Evolutionary conservation across 2,113 vertebrate species (phyloP).

Genomic region (Indri indri): DNA sequence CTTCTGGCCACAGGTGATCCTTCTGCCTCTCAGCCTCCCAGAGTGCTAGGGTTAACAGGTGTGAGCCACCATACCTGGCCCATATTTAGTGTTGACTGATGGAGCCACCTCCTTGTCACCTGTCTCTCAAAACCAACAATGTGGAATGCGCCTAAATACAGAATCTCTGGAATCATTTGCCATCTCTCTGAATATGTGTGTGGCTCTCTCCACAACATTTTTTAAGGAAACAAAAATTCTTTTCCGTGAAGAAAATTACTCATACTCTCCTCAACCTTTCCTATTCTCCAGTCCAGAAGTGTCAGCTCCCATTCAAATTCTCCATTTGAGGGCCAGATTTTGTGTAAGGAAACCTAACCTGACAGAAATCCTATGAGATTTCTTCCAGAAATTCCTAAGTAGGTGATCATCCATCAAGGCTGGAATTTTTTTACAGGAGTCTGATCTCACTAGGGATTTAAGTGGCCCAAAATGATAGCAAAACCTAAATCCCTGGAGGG

Average conservation of each 20-base stretch:
- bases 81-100: not conserved
- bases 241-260: not conserved
- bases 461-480: not conserved
- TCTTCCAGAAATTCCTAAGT: conserved; percentile 20
- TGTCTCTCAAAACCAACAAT: not conserved
- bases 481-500: not conserved
- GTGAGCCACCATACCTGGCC: not conserved
- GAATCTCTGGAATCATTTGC: not conserved
- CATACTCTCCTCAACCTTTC: not conserved
- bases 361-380: not conserved
- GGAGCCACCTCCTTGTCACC: not conserved
- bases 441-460: not conserved
- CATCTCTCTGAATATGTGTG: not conserved
- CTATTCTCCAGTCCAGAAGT: not conserved
- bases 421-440: not conserved
- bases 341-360: not conserved
- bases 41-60: too few species aligned
- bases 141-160: not conserved
- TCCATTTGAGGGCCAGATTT: not conserved
- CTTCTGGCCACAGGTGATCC: too few species aligned
- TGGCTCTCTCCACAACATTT: not conserved
- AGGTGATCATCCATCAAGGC: not conserved
- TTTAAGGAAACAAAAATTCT: not conserved
- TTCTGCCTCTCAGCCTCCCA: too few species aligned
- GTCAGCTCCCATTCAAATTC: not conserved